A percentile compares a stretch with the other conserved stretches of the same genome.
Conservation (phyloP, 2,888 invertebrate species). For the Capitulum mitella region DNA sequence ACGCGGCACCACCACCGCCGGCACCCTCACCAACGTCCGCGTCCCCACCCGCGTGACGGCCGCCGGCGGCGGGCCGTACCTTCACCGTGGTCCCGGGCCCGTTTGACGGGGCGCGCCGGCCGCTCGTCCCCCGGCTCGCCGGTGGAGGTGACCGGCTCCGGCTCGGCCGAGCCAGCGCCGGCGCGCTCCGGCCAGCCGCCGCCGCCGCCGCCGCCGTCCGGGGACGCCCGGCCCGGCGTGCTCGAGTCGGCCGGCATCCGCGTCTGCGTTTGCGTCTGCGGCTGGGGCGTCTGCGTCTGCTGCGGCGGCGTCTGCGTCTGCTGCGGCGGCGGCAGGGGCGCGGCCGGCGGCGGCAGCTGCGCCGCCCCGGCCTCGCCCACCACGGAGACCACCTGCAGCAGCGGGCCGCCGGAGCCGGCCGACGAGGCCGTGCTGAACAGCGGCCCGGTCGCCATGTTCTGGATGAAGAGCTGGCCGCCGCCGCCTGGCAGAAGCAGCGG, state of each 20-base stretch:
- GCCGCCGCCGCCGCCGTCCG: conserved; percentile 36
- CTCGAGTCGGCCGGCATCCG: conserved; percentile 16
- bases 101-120: neutral
- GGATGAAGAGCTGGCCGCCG: conserved; percentile 60
- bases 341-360: neutral
- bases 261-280: neutral
- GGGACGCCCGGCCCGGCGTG: conserved; percentile 27
- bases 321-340: neutral
- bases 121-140: neutral
- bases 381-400: conserved; percentile 14
- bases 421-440: conserved; percentile 40
- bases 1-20: too few relatives aligned
- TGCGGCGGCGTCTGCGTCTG: neutral
- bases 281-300: neutral
- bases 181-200: conserved; percentile 12
- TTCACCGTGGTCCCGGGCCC: neutral
- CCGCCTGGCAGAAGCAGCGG: conserved; percentile 69
- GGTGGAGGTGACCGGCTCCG: neutral
- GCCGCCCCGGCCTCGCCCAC: neutral
- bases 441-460: conserved; percentile 54
- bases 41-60: too few relatives aligned
- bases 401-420: neutral
- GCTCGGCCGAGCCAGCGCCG: conserved; percentile 30
- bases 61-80: neutral
- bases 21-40: too few relatives aligned